Evolutionary conservation across 1,140 invertebrate species (phyloP), one percentile per base, ranked within the genome.

Genomic region (Agrilus planipennis): DNA sequence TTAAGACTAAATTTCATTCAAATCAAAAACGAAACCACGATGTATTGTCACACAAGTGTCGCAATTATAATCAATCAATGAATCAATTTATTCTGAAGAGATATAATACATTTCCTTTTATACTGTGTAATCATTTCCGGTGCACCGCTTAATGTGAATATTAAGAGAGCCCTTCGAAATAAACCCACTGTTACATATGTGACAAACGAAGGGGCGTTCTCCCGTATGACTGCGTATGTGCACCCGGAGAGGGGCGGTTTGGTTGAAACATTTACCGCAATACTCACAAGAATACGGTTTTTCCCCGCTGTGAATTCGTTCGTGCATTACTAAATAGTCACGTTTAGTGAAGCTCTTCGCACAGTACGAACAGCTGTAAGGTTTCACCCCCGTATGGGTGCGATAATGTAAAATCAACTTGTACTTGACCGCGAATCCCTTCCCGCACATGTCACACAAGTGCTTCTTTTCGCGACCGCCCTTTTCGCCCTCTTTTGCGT

Each of bases 401-500:
- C 72, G 65, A 60, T 74, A 68, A 49, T 79, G 77, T 12, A 71
- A 65, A 34, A 68, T 69, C 23, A 78, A 57, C 40, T 73, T 74
- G 42, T 71, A 69, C 19, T 71, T 68, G 43, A 69, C 69, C 0
- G 69, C 67, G 55, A 77, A 76, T 12, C 68, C 69, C 43, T 68
- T 68, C 2, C 53, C 55, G 45, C 72, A 75, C 4, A 67, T 40
- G 27, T 57, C 57, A 51, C 72, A 75, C 7, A 61, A 51, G 14
- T 34, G 32, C 14, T 14, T 34, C 14, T 16, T 34, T n/a, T 34
- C 15, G 5, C n/a, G 18, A 4, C 5, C 32, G 5, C 19, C 19
- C 14, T 16, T 7, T n/a, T 34, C 14, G 4, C 15, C 15, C 16
- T 17, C 19, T 6, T 18, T 18, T 34, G 65, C 63, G 12, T 31